Percentiles rank a stretch among this genome's conserved stretches.
These are phyloP conservation scores for Drosophila prostipennis DNA, from an alignment of 2,888 invertebrate species.

Conservation along the genomic window DNA sequence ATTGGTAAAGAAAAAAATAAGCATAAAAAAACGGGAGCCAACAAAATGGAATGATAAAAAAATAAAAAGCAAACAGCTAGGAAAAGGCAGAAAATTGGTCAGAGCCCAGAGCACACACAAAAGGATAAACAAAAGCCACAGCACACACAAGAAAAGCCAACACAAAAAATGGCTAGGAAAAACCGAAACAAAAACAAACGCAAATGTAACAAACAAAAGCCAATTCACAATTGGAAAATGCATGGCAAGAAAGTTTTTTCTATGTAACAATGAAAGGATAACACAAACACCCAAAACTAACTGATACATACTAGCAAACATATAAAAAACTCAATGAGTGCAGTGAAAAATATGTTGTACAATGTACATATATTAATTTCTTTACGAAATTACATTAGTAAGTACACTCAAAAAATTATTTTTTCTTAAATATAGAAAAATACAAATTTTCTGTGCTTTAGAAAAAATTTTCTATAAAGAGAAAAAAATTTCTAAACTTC, in stretches of 20 bases:
- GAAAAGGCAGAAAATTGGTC: slow-evolving; percentile 54
- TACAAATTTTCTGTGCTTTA: no score
- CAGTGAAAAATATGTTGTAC: not conserved
- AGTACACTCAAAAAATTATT: no score
- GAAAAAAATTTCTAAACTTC: no score
- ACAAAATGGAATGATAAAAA: slow-evolving; percentile 47
- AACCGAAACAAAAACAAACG: slow-evolving; percentile 38
- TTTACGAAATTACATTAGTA: no score
- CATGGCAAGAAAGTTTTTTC: slow-evolving; percentile 60
- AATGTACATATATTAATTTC: not conserved
- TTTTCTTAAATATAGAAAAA: no score
- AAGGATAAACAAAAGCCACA: slow-evolving; percentile 37
- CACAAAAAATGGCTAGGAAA: slow-evolving; percentile 42
- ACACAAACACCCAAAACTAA: slow-evolving; percentile 30
- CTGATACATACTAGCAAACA: slow-evolving; percentile 38
- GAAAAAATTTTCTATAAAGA: no score
- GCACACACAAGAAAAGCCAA: slow-evolving; percentile 23
- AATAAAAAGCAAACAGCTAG: slow-evolving; percentile 52
- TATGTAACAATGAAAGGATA: slow-evolving; percentile 46
- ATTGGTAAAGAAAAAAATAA: slow-evolving; percentile 53
- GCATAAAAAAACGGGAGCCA: slow-evolving; percentile 31
- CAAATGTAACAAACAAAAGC: slow-evolving; percentile 38
- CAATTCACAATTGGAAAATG: slow-evolving; percentile 59
- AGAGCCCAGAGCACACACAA: slow-evolving; percentile 33
- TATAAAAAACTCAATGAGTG: not conserved